These are phyloP conservation scores for Sprattus sprattus DNA, from an alignment of 2,113 vertebrate species.

Conservation along the genomic window DNA sequence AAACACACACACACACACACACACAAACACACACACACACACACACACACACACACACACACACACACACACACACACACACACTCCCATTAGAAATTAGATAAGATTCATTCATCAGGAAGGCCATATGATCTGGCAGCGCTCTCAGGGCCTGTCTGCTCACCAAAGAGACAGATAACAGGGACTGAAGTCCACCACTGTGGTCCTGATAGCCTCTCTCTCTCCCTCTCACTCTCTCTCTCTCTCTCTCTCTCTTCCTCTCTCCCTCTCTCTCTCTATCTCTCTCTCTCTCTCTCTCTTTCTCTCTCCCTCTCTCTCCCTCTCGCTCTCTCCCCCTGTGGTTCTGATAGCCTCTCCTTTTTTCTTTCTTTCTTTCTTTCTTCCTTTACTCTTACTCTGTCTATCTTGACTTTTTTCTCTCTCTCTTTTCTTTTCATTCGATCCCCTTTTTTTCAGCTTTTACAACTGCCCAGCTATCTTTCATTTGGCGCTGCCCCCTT, in stretches of 20 bases:
- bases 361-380: neutral
- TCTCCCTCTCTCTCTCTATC: neutral
- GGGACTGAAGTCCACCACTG: neutral
- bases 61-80: neutral
- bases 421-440: too few relatives aligned
- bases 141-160: neutral
- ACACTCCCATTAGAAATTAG: neutral
- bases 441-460: too few relatives aligned
- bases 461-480: conserved; percentile 19
- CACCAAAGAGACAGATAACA: neutral
- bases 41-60: neutral
- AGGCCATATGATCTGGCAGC: neutral
- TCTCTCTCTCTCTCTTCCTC: neutral
- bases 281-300: neutral
- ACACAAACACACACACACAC: conserved; percentile 24
- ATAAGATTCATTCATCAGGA: conserved; percentile 14
- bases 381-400: neutral
- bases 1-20: neutral
- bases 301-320: neutral
- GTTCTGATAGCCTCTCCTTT: neutral
- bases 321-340: neutral
- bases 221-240: conserved; percentile 14
- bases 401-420: too few relatives aligned
- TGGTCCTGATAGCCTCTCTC: conserved; percentile 6
- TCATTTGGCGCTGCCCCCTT: conserved; percentile 17